Base-by-base conservation (phyloP, 1,140 invertebrate genomes). In the Penaeus indicus region DNA sequence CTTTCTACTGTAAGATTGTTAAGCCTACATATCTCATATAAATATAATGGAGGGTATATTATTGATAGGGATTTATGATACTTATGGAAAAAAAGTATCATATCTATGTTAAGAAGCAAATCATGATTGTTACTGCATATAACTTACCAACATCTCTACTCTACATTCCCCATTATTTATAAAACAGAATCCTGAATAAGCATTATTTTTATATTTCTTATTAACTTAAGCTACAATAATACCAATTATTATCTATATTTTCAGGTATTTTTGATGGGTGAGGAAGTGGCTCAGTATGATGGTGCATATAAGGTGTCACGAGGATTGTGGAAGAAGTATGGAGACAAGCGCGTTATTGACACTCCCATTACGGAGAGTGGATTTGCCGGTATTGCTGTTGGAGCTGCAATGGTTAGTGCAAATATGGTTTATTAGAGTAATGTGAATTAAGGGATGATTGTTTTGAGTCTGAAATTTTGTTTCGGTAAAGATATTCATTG, bases 351-450 rank as follows among this genome's bases (percentile, higher is more conserved):
- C 91, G 96, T 99, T 0, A 97, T 99, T 75, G 99, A 99, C 92
- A 99, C 99, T 21, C 99, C 99, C 22, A 99, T 99, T 92, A 99
- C 98, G 38, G 99, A 99, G 94, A 96, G 97, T 94, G 99, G 99
- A 16, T 99, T 99, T 94, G 95, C 97, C 90, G 99, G 99, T 90
- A 96, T 99, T 78, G 98, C 98, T 61, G 97, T 98, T 75, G 99
- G 99, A 84, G 97, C 99, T 91, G 99, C 98, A 0, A 97, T 99
- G 95, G 96, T 96, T 93, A 92, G 92, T 92, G 69, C 47, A 72
- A 85, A 38, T 84, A 38, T 22, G 25, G 13, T 83, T 64, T 64
- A 54, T 54, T 54, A 16, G 5, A 54, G 16, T 54, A 13, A 11
- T 47, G 7, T 47, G 47, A 47, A 47, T 11, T 54, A 11, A 10